These are phyloP conservation scores for Pteronura brasiliensis DNA, from an alignment of 2,113 vertebrate species.

Conservation along the genomic window DNA sequence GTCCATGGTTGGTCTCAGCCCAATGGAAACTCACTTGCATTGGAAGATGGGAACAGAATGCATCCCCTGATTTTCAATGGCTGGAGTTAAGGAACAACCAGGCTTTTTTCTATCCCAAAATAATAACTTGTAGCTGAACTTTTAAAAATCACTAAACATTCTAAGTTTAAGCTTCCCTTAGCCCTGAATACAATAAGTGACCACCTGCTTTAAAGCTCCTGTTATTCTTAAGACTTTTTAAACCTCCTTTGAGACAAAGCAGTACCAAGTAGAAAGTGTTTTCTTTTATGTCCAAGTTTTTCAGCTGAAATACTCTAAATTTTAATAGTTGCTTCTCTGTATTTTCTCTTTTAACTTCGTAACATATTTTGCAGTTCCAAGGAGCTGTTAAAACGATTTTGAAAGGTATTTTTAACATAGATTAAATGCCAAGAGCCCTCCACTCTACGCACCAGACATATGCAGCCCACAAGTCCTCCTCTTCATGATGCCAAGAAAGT, in stretches of 20 bases:
- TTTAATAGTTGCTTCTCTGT: background rate
- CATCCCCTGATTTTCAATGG: background rate
- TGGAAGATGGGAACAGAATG: conserved; percentile 18
- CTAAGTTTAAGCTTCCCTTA: background rate
- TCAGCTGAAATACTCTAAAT: conserved; percentile 3
- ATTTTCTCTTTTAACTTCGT: conserved; percentile 1
- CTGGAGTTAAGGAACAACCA: background rate
- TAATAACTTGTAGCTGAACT: background rate
- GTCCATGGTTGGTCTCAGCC: conserved; percentile 39
- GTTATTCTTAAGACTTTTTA: background rate
- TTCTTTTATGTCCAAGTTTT: background rate
- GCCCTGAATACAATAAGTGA: background rate
- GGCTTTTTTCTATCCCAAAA: background rate
- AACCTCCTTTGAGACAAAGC: background rate
- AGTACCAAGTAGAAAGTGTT: background rate
- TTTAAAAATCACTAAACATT: background rate
- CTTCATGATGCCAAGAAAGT: background rate
- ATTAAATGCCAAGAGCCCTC: background rate
- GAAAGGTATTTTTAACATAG: conserved; percentile 16
- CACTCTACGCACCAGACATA: background rate
- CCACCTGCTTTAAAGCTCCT: background rate
- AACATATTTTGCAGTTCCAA: background rate
- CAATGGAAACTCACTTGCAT: conserved; percentile 39
- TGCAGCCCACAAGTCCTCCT: background rate
- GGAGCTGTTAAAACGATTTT: background rate